Evolutionary conservation across 2,113 vertebrate genomes (phyloP).

Genomic region (Dromaius novaehollandiae): DNA sequence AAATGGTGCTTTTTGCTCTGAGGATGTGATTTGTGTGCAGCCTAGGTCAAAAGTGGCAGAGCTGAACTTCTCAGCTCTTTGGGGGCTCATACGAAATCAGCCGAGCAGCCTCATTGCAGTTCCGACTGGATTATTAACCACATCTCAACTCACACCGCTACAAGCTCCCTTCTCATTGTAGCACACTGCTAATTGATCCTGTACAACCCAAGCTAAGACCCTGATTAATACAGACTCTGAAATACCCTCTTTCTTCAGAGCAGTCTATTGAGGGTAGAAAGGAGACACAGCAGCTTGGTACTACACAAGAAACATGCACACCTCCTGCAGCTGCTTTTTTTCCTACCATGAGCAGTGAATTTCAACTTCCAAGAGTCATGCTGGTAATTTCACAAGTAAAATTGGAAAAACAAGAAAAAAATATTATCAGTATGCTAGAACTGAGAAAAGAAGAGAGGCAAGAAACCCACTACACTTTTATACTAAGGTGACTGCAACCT

Average conservation of each 20-base stretch:
- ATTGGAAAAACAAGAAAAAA: not conserved
- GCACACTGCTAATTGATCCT: not conserved
- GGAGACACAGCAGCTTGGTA: not conserved
- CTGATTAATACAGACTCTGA: not conserved
- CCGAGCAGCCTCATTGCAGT: not conserved
- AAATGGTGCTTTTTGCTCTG: not conserved
- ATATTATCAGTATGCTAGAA: not conserved
- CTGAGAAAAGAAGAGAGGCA: not conserved
- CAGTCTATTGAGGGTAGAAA: not conserved
- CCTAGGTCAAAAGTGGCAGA: not conserved
- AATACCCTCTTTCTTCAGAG: not conserved
- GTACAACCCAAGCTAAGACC: not conserved
- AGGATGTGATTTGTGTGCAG: constrained; percentile 2
- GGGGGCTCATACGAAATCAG: not conserved
- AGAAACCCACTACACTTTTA: not conserved
- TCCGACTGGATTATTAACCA: not conserved
- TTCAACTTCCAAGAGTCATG: not conserved
- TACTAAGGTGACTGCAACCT: not conserved
- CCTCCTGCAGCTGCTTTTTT: not conserved
- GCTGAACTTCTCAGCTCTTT: not conserved
- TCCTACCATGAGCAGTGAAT: not conserved
- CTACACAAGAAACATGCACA: not conserved
- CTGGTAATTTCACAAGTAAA: not conserved
- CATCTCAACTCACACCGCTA: rapidly evolving
- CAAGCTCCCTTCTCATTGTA: not conserved